Evolutionary conservation across 2,113 vertebrate species (phyloP), one percentile per base, ranked within the genome.

Genomic region (Alexandromys fortis): DNA sequence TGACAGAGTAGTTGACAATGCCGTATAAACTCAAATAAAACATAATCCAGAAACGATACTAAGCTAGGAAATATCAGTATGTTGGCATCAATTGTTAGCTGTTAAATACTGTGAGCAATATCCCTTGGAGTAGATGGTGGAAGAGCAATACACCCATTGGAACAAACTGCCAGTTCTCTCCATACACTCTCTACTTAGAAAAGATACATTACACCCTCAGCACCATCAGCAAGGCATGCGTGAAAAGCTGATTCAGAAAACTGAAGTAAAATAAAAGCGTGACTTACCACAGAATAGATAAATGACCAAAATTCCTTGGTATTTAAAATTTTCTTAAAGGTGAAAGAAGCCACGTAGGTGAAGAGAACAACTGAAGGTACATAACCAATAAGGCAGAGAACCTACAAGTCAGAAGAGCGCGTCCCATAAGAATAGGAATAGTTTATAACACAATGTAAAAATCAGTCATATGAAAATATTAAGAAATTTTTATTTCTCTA

Each of bases 291-390:
- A 98, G 99, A 99, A 97, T 98, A 99, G 94, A 99, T 98, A 88
- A 99, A 99, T 0, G 99, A 99, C 98, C 99, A 99, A 97, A 99
- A 99, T 90, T 99, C 99, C 89, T 99, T 99, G 7, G 99, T 99
- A 97, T 99, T 99, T 97, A 99, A 99, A 96, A 99, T 98, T 96
- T 99, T 99, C 30, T 97, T 98, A 90, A 99, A 99, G 7, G 99
- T 99, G 94, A 99, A 99, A 14, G 99, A 99, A 90, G 99, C 98
- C 28, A 99, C 98, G 0, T 99, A 99, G 3, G 99, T 99, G 98
- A 99, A 99, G 96, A 99, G 98, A 94, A 99, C 98, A 13, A 99
- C 98, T 0, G 99, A 99, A 0, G 99, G 99, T 22, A 99, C 98
- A 0, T 99, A 99, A 85, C 99, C 99, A 1, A 99, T 97, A 7